Evolutionary conservation across 2,113 vertebrate genomes (phyloP).

Genomic region (Perca schrenkii): DNA sequence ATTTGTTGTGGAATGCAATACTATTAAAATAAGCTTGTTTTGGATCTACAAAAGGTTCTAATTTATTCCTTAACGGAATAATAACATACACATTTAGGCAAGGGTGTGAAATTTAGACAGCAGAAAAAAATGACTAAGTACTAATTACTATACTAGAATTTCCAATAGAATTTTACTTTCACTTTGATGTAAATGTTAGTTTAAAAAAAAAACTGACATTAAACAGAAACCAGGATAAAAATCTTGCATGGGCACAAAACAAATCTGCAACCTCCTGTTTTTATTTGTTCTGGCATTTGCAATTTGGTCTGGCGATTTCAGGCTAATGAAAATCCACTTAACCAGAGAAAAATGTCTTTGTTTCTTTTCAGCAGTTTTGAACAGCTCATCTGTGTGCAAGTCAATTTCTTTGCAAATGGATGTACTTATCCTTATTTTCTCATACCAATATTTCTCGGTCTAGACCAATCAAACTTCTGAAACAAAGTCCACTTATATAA

Average conservation of each 20-base stretch:
- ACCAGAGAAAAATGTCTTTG: not conserved
- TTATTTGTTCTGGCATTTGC: too few relatives aligned
- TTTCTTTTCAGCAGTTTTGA: not conserved
- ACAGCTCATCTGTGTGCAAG: not conserved
- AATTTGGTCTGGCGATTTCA: too few relatives aligned
- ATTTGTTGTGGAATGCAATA: not conserved
- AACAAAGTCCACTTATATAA: not conserved
- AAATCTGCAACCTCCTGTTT: too few relatives aligned
- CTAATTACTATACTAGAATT: not conserved
- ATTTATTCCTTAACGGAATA: conserved; percentile 14
- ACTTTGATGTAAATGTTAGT: not conserved
- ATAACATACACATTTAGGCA: not conserved
- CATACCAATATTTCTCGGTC: not conserved
- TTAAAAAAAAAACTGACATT: not conserved
- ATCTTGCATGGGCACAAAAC: too few relatives aligned
- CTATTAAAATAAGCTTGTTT: not conserved
- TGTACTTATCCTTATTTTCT: not conserved
- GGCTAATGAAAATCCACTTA: not conserved
- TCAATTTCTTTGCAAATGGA: not conserved
- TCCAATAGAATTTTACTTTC: not conserved
- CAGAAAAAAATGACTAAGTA: not conserved
- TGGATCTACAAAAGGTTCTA: not conserved
- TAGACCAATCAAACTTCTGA: not conserved
- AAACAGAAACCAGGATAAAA: not conserved
- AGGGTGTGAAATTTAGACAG: not conserved